A percentile compares a stretch with the other conserved stretches of the same genome.
Evolutionary conservation across 2,113 vertebrate genomes (phyloP).

Genomic region (human (Homo sapiens)): GRCh38 chr6:15089501-15090000

Average conservation of each 20-base stretch:
- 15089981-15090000: not conserved
- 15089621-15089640: conserved; percentile 71
- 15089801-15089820: conserved; percentile 15
- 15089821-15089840: not conserved
- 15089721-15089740: conserved; percentile 65
- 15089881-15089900: not conserved
- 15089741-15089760: conserved; percentile 70
- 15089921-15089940: no score
- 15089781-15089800: not conserved
- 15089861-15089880: not conserved
- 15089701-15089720: conserved; percentile 79
- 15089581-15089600: conserved; percentile 49
- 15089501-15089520: not conserved
- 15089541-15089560: conserved; percentile 36
- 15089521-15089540: not conserved
- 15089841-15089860: no score
- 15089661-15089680: conserved; percentile 2
- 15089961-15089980: not conserved
- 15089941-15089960: not conserved
- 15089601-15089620: conserved; percentile 67
- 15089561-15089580: conserved; percentile 73
- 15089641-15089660: conserved; percentile 36
- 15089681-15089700: conserved; percentile 49
- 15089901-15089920: not conserved
- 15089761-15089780: conserved; percentile 73